phyloP scores from a whole-genome alignment of 2,113 vertebrate genomes.

The Mystacornis crossleyi region DNA sequence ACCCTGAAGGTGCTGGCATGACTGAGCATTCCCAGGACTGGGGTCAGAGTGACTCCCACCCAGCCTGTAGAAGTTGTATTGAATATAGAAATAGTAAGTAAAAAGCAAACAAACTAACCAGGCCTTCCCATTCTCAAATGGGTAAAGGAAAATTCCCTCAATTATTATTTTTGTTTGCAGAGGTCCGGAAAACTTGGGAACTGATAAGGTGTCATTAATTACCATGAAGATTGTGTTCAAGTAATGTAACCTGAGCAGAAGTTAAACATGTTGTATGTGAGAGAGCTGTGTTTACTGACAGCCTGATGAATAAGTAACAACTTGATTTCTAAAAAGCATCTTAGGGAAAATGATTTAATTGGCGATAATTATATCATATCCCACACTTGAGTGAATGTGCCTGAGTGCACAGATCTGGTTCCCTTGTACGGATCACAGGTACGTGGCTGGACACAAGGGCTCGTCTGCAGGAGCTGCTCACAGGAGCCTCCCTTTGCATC shows the following conservation, averaged over 20 bases:
- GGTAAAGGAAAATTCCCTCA: background rate
- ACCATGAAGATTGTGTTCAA: background rate
- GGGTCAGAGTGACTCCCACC: background rate
- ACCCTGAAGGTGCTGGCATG: background rate
- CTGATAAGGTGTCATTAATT: background rate
- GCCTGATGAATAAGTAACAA: conserved; percentile 34
- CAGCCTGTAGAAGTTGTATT: background rate
- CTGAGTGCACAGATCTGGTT: background rate
- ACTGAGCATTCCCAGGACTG: background rate
- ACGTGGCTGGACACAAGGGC: background rate
- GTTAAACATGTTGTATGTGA: conserved; percentile 10
- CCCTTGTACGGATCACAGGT: background rate
- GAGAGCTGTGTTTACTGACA: conserved; percentile 4
- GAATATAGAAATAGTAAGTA: background rate
- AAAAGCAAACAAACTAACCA: background rate
- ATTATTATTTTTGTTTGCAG: background rate
- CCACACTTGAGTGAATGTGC: background rate
- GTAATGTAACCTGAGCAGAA: background rate
- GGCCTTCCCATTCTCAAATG: background rate
- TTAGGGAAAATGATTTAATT: conserved; percentile 36
- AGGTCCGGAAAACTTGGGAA: background rate
- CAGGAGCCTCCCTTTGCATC: background rate
- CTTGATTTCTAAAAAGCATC: conserved; percentile 16
- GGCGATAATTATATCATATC: background rate
- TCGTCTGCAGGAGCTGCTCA: background rate